Percentiles rank a stretch among this genome's conserved stretches.
These are phyloP conservation scores for Polia nebulosa DNA, from an alignment of 2,888 invertebrate species.

Conservation along the genomic window DNA sequence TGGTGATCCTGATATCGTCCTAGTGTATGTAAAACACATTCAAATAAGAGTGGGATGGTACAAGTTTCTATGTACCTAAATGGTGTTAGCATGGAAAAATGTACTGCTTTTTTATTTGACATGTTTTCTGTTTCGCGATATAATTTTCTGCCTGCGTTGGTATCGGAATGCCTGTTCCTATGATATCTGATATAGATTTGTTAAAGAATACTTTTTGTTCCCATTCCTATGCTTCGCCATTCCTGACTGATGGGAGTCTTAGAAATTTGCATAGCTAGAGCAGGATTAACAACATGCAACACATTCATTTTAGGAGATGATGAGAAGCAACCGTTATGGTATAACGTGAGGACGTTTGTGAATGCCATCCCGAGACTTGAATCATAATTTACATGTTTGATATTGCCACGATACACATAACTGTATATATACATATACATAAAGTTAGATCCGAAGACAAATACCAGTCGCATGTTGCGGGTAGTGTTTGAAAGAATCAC, in stretches of 20 bases:
- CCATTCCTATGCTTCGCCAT: slow-evolving; percentile 13
- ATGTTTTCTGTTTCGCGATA: slow-evolving; percentile 5
- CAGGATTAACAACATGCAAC: slow-evolving; percentile 14
- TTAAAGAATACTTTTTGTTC: slow-evolving; percentile 3
- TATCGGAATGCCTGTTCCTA: slow-evolving; percentile 36
- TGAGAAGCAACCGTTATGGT: neutral
- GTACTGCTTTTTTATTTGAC: slow-evolving; percentile 38
- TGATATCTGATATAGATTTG: slow-evolving; percentile 39
- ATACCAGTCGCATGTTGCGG: too few species aligned
- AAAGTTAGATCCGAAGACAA: neutral
- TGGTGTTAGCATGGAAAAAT: slow-evolving; percentile 42
- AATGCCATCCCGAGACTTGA: neutral
- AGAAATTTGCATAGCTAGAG: slow-evolving; percentile 14
- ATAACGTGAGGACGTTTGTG: neutral
- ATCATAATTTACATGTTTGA: neutral
- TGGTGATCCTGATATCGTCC: slow-evolving; percentile 73
- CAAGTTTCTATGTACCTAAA: slow-evolving; percentile 54
- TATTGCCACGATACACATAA: too few species aligned
- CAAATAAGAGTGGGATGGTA: slow-evolving; percentile 76
- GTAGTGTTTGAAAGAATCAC: too few species aligned
- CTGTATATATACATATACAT: neutral
- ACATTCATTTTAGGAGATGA: slow-evolving; percentile 1
- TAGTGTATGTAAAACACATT: slow-evolving; percentile 84
- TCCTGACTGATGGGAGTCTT: slow-evolving; percentile 21
- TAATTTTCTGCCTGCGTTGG: slow-evolving; percentile 22